phyloP scores from a whole-genome alignment of 2,797 vertebrate species.

The Sebastes ruberrimus region DNA sequence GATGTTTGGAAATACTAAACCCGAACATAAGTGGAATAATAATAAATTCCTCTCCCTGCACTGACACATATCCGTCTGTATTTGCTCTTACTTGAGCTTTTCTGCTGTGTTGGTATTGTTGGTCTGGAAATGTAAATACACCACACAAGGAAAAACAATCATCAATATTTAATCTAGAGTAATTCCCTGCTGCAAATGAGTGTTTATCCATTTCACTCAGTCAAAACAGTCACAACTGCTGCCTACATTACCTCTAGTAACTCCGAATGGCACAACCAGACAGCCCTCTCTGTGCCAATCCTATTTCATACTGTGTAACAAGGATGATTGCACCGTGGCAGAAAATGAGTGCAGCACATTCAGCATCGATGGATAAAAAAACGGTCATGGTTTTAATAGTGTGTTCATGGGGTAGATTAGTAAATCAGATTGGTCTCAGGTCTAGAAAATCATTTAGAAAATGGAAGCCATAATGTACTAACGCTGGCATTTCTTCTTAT shows the following conservation, averaged over 20 bases:
- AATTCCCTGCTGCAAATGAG: slow-evolving; percentile 42
- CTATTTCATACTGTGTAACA: slow-evolving; percentile 63
- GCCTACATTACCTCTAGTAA: slow-evolving; percentile 48
- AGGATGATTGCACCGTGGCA: slow-evolving; percentile 58
- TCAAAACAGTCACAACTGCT: slow-evolving; percentile 50
- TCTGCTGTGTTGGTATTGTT: slow-evolving; percentile 12
- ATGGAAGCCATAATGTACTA: slow-evolving; percentile 9
- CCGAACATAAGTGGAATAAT: background rate
- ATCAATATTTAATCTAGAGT: slow-evolving; percentile 57
- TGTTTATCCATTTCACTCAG: slow-evolving; percentile 54
- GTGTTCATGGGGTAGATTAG: slow-evolving; percentile 56
- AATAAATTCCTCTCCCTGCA: background rate
- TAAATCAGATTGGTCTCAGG: slow-evolving; percentile 71
- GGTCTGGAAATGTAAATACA: slow-evolving; percentile 31
- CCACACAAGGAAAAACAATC: slow-evolving; percentile 23
- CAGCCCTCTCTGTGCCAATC: slow-evolving; percentile 60
- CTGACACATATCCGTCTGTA: slow-evolving; percentile 4
- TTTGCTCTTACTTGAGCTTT: slow-evolving; percentile 2
- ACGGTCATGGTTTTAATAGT: slow-evolving; percentile 53
- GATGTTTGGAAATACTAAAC: background rate
- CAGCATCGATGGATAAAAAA: slow-evolving; percentile 23
- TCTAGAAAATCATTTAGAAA: slow-evolving; percentile 48
- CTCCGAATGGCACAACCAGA: slow-evolving; percentile 42
- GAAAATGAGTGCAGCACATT: slow-evolving; percentile 63
- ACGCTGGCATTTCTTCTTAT: slow-evolving; percentile 8